These are phyloP conservation scores for Mustela lutreola DNA, from an alignment of 2,113 vertebrate genomes.

Conservation along the genomic window DNA sequence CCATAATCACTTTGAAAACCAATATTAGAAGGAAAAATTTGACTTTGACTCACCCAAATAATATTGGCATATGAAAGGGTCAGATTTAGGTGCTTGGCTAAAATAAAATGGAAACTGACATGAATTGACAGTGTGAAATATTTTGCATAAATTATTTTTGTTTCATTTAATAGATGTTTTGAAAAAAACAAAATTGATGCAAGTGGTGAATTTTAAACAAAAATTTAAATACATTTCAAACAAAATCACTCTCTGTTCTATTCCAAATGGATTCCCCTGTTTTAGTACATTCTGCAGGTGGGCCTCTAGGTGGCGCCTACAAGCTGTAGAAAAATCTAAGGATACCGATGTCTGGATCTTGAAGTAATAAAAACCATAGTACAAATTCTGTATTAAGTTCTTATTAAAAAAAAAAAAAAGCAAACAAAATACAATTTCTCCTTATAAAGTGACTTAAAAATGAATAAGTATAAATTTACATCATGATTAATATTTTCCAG, in stretches of 20 bases:
- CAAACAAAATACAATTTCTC: background rate
- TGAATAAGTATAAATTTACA: background rate
- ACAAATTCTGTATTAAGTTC: background rate
- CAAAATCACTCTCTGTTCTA: background rate
- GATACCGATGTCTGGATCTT: background rate
- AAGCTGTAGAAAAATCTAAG: background rate
- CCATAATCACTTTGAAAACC: background rate
- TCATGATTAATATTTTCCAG: background rate
- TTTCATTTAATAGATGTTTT: background rate
- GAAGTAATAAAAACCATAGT: background rate
- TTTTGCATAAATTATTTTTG: background rate
- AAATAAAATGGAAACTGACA: slow-evolving; percentile 42
- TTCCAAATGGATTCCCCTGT: background rate
- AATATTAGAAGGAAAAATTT: background rate
- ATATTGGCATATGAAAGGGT: background rate
- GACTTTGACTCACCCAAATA: background rate
- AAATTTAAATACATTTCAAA: background rate
- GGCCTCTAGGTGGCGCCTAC: slow-evolving; percentile 4
- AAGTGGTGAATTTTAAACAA: slow-evolving; percentile 1
- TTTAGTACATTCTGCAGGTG: background rate
- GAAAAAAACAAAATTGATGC: background rate
- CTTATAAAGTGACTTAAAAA: background rate
- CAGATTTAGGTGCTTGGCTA: slow-evolving; percentile 1
- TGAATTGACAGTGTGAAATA: background rate
- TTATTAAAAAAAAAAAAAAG: background rate